Base-by-base conservation (phyloP, 35 echinoderm and acorn worm genomes). In the Acanthaster planci region DNA sequence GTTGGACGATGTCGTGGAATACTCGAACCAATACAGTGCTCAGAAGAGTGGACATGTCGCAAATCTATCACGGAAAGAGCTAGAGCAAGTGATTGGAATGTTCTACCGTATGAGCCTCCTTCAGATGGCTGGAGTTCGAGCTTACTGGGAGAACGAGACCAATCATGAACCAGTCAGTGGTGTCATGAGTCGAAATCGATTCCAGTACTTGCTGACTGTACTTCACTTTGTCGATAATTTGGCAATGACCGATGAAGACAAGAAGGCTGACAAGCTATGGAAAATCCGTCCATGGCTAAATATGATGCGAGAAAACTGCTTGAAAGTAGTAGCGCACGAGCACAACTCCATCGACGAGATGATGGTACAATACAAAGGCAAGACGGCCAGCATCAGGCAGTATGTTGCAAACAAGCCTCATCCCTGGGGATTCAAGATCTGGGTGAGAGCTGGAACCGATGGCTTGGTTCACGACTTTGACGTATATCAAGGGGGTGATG, bases 381-480 rank as follows among this genome's bases (percentile, higher is more conserved):
- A 19, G 8, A 9, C 8, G 8, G 19, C 8, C 19, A 54, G 19
- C 8, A 54, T 54, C 19, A n/a, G 35, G n/a, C 18, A 40, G 42
- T 40, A 84, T 26, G 38, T 84, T 0, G 0, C 9, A 2, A 55
- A 55, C 22, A 84, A 84, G 35, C 81, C 81, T 34, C 51, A 56
- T 37, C 81, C 27, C 56, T 84, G 56, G 51, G 54, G 81, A 6
- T 30, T 84, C n/a, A 84, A 84, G 19, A 59, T 84, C 37, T 84
- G 81, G 81, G 5, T 0, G 9, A 5, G 81, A 84, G 51, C 47
- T 84, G 81, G 52, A 39, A 34, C 81, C 5, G 17, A 32, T 15
- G 81, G 81, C 0, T 16, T 84, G 37, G 22, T 84, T 9, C 60
- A 84, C 21, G 55, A 84, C 2, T 84, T 60, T 84, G 81, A 84